These are phyloP conservation scores for Panurus biarmicus DNA, from an alignment of 2,113 vertebrate species.

Conservation along the genomic window DNA sequence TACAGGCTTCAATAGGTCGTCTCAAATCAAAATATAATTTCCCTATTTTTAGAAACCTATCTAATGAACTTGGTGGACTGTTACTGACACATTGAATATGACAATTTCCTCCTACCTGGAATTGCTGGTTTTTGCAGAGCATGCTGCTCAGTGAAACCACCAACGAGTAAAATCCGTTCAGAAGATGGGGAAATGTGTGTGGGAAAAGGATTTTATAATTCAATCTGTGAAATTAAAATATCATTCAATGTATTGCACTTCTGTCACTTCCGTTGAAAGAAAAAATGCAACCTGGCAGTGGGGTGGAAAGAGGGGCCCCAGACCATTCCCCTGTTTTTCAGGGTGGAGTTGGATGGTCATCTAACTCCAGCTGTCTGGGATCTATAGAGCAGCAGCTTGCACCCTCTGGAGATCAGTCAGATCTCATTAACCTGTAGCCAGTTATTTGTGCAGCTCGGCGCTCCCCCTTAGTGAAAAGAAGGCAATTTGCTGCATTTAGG, in stretches of 20 bases:
- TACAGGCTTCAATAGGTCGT: neutral
- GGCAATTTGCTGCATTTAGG: neutral
- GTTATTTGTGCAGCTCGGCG: neutral
- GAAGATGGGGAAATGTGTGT: neutral
- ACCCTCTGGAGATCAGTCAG: constrained; percentile 40
- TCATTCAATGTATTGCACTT: neutral
- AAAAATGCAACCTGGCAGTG: neutral
- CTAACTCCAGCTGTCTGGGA: constrained; percentile 4
- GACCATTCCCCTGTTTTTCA: neutral
- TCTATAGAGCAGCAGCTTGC: constrained; percentile 23
- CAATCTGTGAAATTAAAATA: neutral
- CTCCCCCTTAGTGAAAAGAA: neutral
- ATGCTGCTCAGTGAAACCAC: neutral
- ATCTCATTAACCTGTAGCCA: constrained; percentile 42
- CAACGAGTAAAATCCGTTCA: neutral
- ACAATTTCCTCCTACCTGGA: neutral
- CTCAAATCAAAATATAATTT: neutral
- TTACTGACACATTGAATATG: neutral
- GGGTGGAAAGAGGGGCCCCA: neutral
- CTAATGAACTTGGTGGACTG: neutral
- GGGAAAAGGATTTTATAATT: neutral
- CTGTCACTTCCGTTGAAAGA: neutral
- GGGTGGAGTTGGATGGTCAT: neutral
- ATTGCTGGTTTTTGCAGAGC: neutral
- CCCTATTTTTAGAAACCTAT: neutral